Evolutionary conservation across 2,888 invertebrate genomes (phyloP).

Genomic region (Nineta flava): DNA sequence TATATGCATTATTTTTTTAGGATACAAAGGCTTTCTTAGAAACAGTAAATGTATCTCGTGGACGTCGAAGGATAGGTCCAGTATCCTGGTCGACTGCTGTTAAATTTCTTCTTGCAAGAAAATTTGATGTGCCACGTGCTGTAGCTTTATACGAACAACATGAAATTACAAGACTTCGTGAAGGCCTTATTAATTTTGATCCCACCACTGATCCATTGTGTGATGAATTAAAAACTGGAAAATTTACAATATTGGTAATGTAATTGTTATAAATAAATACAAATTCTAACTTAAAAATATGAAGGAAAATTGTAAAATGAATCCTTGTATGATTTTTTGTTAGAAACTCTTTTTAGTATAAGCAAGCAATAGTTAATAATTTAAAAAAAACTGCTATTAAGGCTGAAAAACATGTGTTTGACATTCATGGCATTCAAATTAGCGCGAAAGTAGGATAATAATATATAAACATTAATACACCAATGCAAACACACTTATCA

Average conservation of each 20-base stretch:
- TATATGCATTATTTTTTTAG: slow-evolving; percentile 28
- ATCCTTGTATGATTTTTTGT: no score
- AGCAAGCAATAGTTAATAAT: no score
- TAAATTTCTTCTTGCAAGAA: slow-evolving; percentile 82
- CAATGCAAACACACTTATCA: no score
- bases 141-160: slow-evolving; percentile 85
- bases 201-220: slow-evolving; percentile 68
- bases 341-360: no score
- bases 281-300: no score
- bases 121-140: slow-evolving; percentile 85
- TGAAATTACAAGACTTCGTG: slow-evolving; percentile 72
- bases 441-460: no score
- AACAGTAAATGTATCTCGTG: slow-evolving; percentile 46
- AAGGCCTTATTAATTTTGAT: slow-evolving; percentile 73
- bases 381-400: no score
- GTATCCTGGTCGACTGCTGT: slow-evolving; percentile 80
- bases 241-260: slow-evolving; percentile 86
- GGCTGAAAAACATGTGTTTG: no score
- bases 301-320: no score
- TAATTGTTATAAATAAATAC: slow-evolving; percentile 11
- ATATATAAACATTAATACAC: no score
- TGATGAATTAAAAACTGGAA: slow-evolving; percentile 79
- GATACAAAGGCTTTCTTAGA: slow-evolving; percentile 70
- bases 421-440: no score
- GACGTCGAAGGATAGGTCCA: slow-evolving; percentile 34